Conservation (phyloP, 53 echinoderm and acorn worm genomes). For the Patiria pectinifera region DNA sequence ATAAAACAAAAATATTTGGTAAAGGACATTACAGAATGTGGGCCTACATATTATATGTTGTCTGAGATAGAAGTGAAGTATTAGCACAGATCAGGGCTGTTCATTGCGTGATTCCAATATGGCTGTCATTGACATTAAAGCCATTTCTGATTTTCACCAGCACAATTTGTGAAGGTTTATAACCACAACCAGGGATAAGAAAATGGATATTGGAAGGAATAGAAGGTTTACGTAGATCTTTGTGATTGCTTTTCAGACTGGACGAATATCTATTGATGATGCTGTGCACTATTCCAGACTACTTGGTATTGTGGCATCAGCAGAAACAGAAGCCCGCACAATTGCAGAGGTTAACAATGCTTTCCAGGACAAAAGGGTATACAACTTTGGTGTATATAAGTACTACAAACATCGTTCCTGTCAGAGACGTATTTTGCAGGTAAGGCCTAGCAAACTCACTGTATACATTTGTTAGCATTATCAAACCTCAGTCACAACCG, state of each 20-base stretch:
- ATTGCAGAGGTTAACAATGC: slow-evolving; percentile 98
- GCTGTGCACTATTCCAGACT: slow-evolving; percentile 93
- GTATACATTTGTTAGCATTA: too few species aligned
- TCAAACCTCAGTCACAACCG: too few species aligned
- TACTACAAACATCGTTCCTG: slow-evolving; percentile 98
- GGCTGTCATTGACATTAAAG: too few species aligned
- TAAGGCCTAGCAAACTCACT: slow-evolving; percentile 16
- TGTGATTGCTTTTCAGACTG: slow-evolving; percentile 68
- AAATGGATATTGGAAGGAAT: neutral
- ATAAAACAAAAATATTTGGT: too few species aligned
- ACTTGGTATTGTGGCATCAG: slow-evolving; percentile 92
- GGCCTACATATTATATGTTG: too few species aligned
- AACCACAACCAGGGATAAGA: too few species aligned
- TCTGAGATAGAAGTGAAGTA: too few species aligned
- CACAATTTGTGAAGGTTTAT: too few species aligned
- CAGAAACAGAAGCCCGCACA: slow-evolving; percentile 90
- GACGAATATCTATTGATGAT: slow-evolving; percentile 94
- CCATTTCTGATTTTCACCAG: too few species aligned
- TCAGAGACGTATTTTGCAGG: slow-evolving; percentile 98
- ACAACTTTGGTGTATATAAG: slow-evolving; percentile 99
- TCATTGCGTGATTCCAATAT: too few species aligned
- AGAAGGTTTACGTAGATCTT: neutral
- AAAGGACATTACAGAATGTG: too few species aligned
- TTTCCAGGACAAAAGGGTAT: slow-evolving; percentile 89
- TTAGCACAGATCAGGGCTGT: too few species aligned